These are phyloP conservation scores for Diaprepes abbreviatus DNA, from an alignment of 2,888 invertebrate genomes.

Conservation along the genomic window DNA sequence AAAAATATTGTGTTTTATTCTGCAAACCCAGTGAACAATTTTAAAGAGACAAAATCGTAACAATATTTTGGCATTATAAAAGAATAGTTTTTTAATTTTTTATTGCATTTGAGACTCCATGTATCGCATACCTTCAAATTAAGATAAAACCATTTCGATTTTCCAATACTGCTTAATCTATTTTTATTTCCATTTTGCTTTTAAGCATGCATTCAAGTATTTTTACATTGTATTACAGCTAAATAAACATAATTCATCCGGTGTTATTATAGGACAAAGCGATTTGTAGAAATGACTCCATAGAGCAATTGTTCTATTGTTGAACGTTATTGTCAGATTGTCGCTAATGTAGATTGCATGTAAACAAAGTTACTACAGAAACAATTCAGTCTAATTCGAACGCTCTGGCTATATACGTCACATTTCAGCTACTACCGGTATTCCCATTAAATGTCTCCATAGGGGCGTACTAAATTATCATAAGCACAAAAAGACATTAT, in stretches of 20 bases:
- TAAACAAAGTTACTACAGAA: slow-evolving; percentile 28
- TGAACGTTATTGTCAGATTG: slow-evolving; percentile 38
- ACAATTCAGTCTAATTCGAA: slow-evolving; percentile 38
- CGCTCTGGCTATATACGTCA: slow-evolving; percentile 22
- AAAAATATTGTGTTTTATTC: no score
- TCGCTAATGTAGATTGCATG: slow-evolving; percentile 28
- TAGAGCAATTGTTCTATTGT: slow-evolving; percentile 26
- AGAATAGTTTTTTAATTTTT: no score
- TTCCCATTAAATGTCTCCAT: slow-evolving; percentile 5
- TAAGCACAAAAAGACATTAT: not conserved
- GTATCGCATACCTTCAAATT: no score
- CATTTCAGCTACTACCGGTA: slow-evolving; percentile 16
- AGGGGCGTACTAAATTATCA: slow-evolving; percentile 11
- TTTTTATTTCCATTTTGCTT: no score
- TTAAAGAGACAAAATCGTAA: no score
- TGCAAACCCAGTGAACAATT: no score
- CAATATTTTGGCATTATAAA: no score
- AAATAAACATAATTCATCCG: slow-evolving; percentile 13
- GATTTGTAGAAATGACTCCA: slow-evolving; percentile 17
- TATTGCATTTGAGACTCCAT: no score
- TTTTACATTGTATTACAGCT: no score
- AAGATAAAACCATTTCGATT: no score
- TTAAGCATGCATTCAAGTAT: no score
- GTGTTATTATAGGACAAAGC: slow-evolving; percentile 23
- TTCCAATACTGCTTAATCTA: no score